A percentile compares a stretch with the other conserved stretches of the same genome.
Evolutionary conservation across 2,113 vertebrate species (phyloP).

Genomic region (Sinocyclocheilus anophthalmus): DNA sequence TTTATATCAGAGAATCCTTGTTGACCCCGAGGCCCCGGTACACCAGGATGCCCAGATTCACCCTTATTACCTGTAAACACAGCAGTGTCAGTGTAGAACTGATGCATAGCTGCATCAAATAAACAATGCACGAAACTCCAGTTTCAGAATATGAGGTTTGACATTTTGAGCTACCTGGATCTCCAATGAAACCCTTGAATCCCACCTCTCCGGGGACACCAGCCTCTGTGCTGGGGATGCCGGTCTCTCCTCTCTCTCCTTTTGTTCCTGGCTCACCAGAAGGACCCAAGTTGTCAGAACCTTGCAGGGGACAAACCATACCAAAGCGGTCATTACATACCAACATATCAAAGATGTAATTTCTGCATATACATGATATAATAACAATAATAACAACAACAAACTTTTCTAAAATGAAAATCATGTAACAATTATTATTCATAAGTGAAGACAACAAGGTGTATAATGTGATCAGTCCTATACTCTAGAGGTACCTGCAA

Average conservation of each 20-base stretch:
- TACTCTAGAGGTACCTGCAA: slow-evolving; percentile 77
- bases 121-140: not conserved
- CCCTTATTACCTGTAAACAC: slow-evolving; percentile 80
- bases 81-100: not conserved
- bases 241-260: slow-evolving; percentile 82
- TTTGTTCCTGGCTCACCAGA: slow-evolving; percentile 77
- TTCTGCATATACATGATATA: not conserved
- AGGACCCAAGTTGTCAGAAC: slow-evolving; percentile 76
- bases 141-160: not conserved
- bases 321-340: not conserved
- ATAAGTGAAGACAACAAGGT: not conserved
- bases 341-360: not conserved
- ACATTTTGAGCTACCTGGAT: slow-evolving; percentile 76
- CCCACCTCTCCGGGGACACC: slow-evolving; percentile 79
- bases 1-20: slow-evolving; percentile 76
- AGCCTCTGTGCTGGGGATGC: slow-evolving; percentile 76
- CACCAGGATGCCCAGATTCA: slow-evolving; percentile 77
- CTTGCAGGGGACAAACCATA: slow-evolving; percentile 66
- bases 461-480: not conserved
- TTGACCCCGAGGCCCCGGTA: slow-evolving; percentile 77
- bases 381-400: not conserved
- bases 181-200: slow-evolving; percentile 81
- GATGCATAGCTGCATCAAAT: not conserved
- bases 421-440: not conserved
- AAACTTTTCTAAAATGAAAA: not conserved